Conservation (phyloP, 2,888 invertebrate species). For the Allolobophora icterica region DNA sequence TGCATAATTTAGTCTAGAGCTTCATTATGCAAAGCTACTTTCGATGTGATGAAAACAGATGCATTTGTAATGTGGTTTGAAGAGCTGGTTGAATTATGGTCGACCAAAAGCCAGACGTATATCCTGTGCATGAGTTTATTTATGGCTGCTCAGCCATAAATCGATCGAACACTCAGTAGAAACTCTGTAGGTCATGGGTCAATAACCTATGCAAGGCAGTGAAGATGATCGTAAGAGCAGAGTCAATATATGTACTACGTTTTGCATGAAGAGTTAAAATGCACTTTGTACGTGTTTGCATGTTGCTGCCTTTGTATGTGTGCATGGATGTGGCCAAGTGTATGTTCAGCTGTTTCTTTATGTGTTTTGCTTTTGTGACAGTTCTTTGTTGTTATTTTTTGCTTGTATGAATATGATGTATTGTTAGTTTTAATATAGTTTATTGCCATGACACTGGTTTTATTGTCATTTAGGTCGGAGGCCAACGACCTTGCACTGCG, state of each 20-base stretch:
- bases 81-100: neutral
- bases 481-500: conserved; percentile 96
- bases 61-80: neutral
- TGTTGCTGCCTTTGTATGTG: neutral
- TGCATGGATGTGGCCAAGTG: neutral
- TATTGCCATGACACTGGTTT: neutral
- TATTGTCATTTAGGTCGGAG: conserved; percentile 75
- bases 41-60: neutral
- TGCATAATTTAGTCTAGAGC: neutral
- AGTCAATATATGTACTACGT: neutral
- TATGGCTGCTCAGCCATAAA: neutral
- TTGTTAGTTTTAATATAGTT: neutral
- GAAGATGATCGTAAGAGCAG: neutral
- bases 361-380: neutral
- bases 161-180: neutral
- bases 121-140: neutral
- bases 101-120: neutral
- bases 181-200: neutral
- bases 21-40: neutral
- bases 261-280: neutral
- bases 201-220: neutral
- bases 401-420: neutral
- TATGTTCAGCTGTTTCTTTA: neutral
- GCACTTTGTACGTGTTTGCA: neutral
- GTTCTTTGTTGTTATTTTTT: neutral